These are phyloP conservation scores for Bugulina stolonifera DNA, from an alignment of 2,888 invertebrate genomes.

Conservation along the genomic window DNA sequence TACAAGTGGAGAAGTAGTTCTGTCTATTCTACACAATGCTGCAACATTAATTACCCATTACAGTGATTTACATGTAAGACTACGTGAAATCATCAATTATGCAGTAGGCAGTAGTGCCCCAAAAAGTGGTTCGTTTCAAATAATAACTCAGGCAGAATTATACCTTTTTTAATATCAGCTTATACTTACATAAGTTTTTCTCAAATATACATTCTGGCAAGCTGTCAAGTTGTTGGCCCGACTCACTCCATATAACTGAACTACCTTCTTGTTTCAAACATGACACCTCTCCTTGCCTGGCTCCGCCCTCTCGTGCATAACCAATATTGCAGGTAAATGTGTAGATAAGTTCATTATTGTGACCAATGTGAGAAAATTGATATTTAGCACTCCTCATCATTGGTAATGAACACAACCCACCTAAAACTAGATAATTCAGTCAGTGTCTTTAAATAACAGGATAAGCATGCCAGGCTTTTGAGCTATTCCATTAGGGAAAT, in stretches of 20 bases:
- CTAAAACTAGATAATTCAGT: no score
- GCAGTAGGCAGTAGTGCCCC: no score
- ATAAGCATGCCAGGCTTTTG: no score
- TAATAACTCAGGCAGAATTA: no score
- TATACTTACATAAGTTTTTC: not conserved
- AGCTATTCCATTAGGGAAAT: no score
- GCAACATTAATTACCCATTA: no score
- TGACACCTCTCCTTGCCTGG: not conserved
- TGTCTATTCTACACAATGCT: no score
- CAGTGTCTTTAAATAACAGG: no score
- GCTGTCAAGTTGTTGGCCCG: not conserved
- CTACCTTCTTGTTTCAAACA: not conserved
- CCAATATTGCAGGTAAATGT: not conserved
- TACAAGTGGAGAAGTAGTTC: no score
- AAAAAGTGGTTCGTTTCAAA: no score
- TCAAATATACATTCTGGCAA: not conserved
- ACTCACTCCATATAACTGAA: not conserved
- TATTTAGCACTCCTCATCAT: not conserved
- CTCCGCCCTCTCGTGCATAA: not conserved
- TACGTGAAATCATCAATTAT: no score
- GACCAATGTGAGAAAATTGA: not conserved
- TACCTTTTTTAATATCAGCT: not conserved
- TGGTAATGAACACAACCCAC: not conserved
- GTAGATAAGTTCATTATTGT: not conserved
- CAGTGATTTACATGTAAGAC: no score